Base-by-base conservation (phyloP, 2,888 invertebrate species). In the Enchytraeus crypticus region DNA sequence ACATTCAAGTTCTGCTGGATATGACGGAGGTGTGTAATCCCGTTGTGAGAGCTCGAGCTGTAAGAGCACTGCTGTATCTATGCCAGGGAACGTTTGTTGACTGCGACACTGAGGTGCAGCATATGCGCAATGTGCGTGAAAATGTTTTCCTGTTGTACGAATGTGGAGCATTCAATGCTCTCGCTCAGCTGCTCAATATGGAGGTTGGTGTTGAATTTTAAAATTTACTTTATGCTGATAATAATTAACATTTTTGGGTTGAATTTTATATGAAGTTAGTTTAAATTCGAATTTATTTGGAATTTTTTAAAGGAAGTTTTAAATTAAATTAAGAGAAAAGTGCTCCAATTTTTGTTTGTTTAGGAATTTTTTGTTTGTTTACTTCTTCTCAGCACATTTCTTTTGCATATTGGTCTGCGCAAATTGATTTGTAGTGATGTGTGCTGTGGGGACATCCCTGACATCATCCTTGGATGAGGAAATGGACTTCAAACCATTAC, bases 11-110 rank as follows among this genome's bases (percentile, higher is more conserved):
- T 76, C 80, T 98, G 59, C 83, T 95, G 62, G 90, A 97, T 80
- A 89, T 90, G 74, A 81, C 96, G 64, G 98, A 98, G 77, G 86
- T 92, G 32, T 89, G 90, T 3, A 88, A 90, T 72, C 87, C 88
- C 72, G 82, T 85, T 58, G 82, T 87, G 61, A 84, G 98, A 65
- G 89, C 92, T 87, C 87, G 89, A 74, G 90, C 93, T 38, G 89
- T 92, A 0, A 84, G 93, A 61, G 90, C 92, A 72, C 85, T 97
- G 61, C 83, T 98, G n/a, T 98, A 98, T 77, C 82, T 98, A 66
- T 88, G 89, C 4, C 96, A 97, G 76, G 84, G 83, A 59, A 72
- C 73, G 27, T 79, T 75, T 71, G 75, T 88, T 0, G 93, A 95
- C 78, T 88, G 91, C 79, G 90, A 26, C n/a, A 51, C 49, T 5